Percentiles rank a stretch among this genome's conserved stretches.
Evolutionary conservation across 2,888 invertebrate genomes (phyloP).

Genomic region (Aporophyla nigra): DNA sequence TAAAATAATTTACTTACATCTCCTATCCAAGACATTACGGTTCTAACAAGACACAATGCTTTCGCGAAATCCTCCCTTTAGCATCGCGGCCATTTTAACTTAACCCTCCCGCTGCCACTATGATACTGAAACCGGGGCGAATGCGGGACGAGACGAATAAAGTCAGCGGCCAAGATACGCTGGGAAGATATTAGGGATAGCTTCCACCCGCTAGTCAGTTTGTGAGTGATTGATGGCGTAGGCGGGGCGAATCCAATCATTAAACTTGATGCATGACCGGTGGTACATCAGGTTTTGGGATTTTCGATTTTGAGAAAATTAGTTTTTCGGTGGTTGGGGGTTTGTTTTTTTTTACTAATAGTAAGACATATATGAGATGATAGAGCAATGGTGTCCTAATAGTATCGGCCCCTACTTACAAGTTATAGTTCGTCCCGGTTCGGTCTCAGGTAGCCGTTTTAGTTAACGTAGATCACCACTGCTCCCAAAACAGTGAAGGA

Average conservation of each 20-base stretch:
- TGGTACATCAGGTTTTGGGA: conserved; percentile 84
- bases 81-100: conserved; percentile 69
- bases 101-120: conserved; percentile 69
- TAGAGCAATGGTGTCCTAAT: too few relatives aligned
- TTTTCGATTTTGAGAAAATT: conserved; percentile 79
- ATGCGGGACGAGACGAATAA: conserved; percentile 52
- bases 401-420: too few relatives aligned
- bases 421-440: too few relatives aligned
- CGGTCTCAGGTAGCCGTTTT: too few relatives aligned
- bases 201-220: conserved; percentile 82
- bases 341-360: conserved; percentile 14
- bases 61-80: conserved; percentile 84
- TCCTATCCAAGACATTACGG: conserved; percentile 88
- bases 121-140: conserved; percentile 7
- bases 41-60: conserved; percentile 90
- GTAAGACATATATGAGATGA: not conserved
- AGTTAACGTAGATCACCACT: too few relatives aligned
- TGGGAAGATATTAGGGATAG: conserved; percentile 68
- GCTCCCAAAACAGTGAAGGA: too few relatives aligned
- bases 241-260: conserved; percentile 91
- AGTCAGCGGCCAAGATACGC: conserved; percentile 75
- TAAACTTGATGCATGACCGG: conserved; percentile 89
- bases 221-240: conserved; percentile 89
- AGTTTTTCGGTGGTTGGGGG: conserved; percentile 63
- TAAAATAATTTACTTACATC: conserved; percentile 89